phyloP scores from a whole-genome alignment of 2,113 vertebrate genomes.

The Lichenostomus cassidix region DNA sequence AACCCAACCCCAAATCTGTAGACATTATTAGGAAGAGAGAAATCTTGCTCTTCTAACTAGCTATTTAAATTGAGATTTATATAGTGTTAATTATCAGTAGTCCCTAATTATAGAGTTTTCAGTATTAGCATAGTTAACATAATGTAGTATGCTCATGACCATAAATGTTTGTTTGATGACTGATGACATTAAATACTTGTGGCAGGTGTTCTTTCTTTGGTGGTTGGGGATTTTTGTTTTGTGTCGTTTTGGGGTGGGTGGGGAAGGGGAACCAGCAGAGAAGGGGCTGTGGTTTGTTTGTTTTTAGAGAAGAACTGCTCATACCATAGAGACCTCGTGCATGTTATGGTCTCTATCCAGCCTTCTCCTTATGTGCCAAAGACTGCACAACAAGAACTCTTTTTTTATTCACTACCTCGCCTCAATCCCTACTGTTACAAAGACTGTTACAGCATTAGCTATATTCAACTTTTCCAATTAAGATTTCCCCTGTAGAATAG shows the following conservation, averaged over 20 bases:
- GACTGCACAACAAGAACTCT: background rate
- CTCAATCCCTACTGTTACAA: background rate
- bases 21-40: background rate
- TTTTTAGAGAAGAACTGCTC: background rate
- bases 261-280: background rate
- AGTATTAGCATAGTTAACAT: background rate
- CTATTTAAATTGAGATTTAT: background rate
- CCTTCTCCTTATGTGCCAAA: background rate
- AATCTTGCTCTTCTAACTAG: background rate
- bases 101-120: background rate
- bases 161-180: background rate
- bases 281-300: background rate
- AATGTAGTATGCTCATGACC: background rate
- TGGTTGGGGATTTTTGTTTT: background rate
- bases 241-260: background rate
- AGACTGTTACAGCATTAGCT: background rate
- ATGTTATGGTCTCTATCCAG: background rate
- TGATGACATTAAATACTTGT: background rate
- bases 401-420: background rate
- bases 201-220: fast-evolving
- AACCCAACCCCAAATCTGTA: background rate
- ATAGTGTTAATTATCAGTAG: background rate
- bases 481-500: background rate
- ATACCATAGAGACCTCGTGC: fast-evolving
- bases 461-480: background rate